Conservation (phyloP, 2,797 vertebrate genomes). For the Gymnocypris eckloni region DNA sequence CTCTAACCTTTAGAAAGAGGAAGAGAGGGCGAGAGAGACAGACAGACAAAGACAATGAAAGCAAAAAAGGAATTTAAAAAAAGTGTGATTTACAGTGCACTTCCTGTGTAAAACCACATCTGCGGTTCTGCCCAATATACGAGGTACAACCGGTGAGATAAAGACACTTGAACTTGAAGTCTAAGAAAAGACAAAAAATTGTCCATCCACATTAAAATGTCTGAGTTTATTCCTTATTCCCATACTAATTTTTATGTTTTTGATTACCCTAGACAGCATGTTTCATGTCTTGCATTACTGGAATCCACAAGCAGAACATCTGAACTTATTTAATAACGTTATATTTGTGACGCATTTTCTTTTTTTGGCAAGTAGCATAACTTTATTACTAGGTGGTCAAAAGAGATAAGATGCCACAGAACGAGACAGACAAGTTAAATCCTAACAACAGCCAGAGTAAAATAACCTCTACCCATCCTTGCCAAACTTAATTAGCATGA, state of each 20-base stretch:
- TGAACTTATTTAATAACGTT: constrained; percentile 31
- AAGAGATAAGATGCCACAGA: neutral
- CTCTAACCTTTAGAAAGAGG: constrained; percentile 46
- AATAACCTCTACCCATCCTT: neutral
- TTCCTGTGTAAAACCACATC: constrained; percentile 53
- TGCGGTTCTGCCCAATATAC: constrained; percentile 1
- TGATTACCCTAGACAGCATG: neutral
- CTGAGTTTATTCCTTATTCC: neutral
- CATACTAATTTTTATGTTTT: too few relatives aligned
- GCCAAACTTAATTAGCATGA: constrained; percentile 24
- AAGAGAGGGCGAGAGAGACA: constrained; percentile 41
- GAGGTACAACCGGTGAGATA: neutral
- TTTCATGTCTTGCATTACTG: constrained; percentile 15
- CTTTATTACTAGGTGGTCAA: constrained; percentile 13
- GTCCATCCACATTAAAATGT: neutral
- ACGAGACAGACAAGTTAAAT: neutral
- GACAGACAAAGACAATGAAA: constrained; percentile 37
- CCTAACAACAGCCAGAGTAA: neutral
- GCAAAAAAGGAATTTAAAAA: constrained; percentile 63
- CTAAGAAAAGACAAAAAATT: neutral
- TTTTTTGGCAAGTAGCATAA: constrained; percentile 1
- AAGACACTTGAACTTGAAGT: neutral
- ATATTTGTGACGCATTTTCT: neutral
- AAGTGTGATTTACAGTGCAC: constrained; percentile 29
- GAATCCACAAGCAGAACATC: neutral